These are phyloP conservation scores for Melanotaenia boesemani DNA, from an alignment of 2,797 vertebrate species.

Conservation along the genomic window DNA sequence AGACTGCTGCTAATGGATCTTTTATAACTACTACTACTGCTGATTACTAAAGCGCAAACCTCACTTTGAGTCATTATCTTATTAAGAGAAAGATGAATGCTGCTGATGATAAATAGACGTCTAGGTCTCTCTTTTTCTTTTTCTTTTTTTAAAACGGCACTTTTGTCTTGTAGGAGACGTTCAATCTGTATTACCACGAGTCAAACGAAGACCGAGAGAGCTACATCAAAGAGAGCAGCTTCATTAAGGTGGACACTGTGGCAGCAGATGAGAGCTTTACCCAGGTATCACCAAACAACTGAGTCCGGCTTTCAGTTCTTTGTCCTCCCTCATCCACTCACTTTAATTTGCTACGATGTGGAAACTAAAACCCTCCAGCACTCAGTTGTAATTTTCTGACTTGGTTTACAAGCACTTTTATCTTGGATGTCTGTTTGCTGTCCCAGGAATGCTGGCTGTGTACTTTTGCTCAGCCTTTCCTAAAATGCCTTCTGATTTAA, in stretches of 20 bases:
- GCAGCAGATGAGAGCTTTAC: constrained; percentile 99
- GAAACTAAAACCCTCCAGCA: constrained; percentile 44
- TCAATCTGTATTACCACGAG: constrained; percentile 98
- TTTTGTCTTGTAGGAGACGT: constrained; percentile 87
- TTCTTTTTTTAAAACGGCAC: accelerated
- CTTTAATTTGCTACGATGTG: constrained; percentile 65
- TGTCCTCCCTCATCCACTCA: constrained; percentile 48
- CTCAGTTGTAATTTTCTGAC: constrained; percentile 58
- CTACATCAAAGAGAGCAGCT: constrained; percentile 96
- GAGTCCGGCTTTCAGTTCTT: constrained; percentile 56
- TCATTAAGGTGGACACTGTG: constrained; percentile 97
- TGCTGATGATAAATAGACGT: constrained; percentile 51
- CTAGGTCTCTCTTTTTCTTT: constrained; percentile 16
- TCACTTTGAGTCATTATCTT: constrained; percentile 57
- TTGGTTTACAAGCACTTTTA: constrained; percentile 63
- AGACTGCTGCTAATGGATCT: constrained; percentile 39
- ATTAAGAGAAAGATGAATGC: constrained; percentile 50
- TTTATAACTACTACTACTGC: constrained; percentile 48
- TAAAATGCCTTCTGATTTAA: constrained; percentile 40
- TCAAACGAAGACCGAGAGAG: constrained; percentile 96
- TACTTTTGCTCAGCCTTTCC: constrained; percentile 37
- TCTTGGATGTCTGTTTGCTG: constrained; percentile 41
- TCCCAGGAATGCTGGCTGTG: constrained; percentile 41
- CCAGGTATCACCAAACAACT: constrained; percentile 84
- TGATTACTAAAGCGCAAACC: constrained; percentile 40